Percentiles rank a stretch among this genome's conserved stretches.
Evolutionary conservation across 2,888 invertebrate genomes (phyloP).

Genomic region (Cerceris rybyensis): DNA sequence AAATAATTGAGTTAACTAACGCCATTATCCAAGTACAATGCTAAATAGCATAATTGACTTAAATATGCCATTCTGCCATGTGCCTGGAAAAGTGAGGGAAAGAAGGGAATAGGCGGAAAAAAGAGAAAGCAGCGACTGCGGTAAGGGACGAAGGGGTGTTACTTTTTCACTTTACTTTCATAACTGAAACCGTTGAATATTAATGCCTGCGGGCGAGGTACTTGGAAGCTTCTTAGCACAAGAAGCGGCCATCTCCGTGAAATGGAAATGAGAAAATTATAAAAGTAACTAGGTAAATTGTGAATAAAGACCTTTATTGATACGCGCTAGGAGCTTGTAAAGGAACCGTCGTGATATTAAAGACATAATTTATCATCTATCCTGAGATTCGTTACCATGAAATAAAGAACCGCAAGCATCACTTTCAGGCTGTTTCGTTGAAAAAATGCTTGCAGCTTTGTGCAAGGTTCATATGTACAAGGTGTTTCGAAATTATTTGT

Average conservation of each 20-base stretch:
- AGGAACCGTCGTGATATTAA: slow-evolving; percentile 55
- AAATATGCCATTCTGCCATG: slow-evolving; percentile 70
- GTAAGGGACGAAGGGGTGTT: slow-evolving; percentile 64
- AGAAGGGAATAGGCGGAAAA: slow-evolving; percentile 6
- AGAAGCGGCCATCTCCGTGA: slow-evolving; percentile 68
- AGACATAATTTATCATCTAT: slow-evolving; percentile 49
- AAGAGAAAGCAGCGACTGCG: slow-evolving; percentile 12
- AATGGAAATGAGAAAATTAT: slow-evolving; percentile 79
- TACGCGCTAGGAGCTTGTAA: slow-evolving; percentile 59
- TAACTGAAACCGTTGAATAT: slow-evolving; percentile 81
- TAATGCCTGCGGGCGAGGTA: slow-evolving; percentile 76
- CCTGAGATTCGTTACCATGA: too few species aligned
- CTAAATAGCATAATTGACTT: slow-evolving; percentile 78
- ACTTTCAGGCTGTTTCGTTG: too few species aligned
- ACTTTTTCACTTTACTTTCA: slow-evolving; percentile 81
- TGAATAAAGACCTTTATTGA: slow-evolving; percentile 75
- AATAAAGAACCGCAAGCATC: too few species aligned
- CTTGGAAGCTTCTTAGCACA: slow-evolving; percentile 73
- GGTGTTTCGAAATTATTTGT: too few species aligned
- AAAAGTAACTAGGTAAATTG: slow-evolving; percentile 77
- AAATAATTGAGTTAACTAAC: slow-evolving; percentile 74
- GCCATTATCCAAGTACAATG: slow-evolving; percentile 76
- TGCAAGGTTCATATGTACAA: too few species aligned
- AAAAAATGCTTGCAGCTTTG: too few species aligned
- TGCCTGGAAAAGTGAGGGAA: slow-evolving; percentile 20